Evolutionary conservation across 2,113 vertebrate species (phyloP).

Genomic region (Microtus oregoni): DNA sequence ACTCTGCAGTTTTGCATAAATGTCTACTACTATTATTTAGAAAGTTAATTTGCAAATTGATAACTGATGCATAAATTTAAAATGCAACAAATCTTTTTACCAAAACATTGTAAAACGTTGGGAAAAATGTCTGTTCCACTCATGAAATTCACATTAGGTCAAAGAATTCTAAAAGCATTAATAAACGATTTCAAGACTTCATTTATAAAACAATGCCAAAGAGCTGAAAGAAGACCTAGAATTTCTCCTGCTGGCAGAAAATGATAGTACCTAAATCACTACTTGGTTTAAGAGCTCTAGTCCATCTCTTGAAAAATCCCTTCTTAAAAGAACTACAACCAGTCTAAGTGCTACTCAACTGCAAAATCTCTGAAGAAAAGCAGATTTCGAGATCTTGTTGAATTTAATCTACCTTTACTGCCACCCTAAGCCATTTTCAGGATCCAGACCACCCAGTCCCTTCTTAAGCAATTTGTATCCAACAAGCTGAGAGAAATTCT

Average conservation of each 20-base stretch:
- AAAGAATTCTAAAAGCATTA: slow-evolving; percentile 55
- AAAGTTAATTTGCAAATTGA: slow-evolving; percentile 21
- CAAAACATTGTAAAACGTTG: slow-evolving; percentile 12
- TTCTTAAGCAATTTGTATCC: not conserved
- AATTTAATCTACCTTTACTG: slow-evolving; percentile 5
- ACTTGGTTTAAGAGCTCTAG: slow-evolving; percentile 9
- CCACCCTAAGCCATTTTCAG: not conserved
- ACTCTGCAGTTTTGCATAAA: not conserved
- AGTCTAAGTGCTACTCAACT: not conserved
- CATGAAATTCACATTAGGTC: not conserved
- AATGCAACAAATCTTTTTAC: slow-evolving; percentile 45
- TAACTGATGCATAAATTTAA: slow-evolving; percentile 10
- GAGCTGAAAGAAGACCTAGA: slow-evolving; percentile 5
- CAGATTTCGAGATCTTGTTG: not conserved
- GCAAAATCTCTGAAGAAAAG: slow-evolving; percentile 45
- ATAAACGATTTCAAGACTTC: slow-evolving; percentile 41
- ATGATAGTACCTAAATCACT: not conserved
- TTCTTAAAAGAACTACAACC: slow-evolving; percentile 24
- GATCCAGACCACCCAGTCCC: not conserved
- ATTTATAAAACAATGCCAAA: slow-evolving; percentile 33
- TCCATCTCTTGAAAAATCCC: not conserved
- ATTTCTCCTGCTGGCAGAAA: not conserved
- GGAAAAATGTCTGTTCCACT: not conserved
- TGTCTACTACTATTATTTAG: slow-evolving; percentile 15
- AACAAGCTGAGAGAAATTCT: not conserved